Conservation (phyloP, 2,113 vertebrate genomes). For the Accipiter virgatus region DNA sequence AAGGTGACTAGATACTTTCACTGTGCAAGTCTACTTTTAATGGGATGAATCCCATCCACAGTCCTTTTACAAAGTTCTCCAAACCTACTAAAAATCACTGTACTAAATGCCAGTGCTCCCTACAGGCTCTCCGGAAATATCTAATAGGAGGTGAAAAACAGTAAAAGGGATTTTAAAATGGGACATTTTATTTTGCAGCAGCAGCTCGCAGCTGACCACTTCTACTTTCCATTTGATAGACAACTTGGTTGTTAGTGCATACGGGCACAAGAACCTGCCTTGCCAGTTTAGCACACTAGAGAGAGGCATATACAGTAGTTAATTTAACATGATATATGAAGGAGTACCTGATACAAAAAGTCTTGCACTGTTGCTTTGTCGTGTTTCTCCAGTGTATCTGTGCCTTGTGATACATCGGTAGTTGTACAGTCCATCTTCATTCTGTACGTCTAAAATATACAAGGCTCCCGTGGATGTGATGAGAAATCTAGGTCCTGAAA, state of each 20-base stretch:
- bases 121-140: neutral
- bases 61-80: neutral
- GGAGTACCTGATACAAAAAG: slow-evolving; percentile 92
- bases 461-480: slow-evolving; percentile 99
- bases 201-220: neutral
- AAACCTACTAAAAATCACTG: neutral
- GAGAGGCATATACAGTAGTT: neutral
- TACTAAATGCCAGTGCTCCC: neutral
- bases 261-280: fast-evolving
- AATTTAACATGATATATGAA: neutral
- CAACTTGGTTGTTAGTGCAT: neutral
- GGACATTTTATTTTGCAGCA: neutral
- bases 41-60: neutral
- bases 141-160: neutral
- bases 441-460: slow-evolving; percentile 99
- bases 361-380: slow-evolving; percentile 97
- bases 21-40: neutral
- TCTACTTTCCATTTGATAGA: neutral
- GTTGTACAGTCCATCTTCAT: slow-evolving; percentile 97
- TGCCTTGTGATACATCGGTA: slow-evolving; percentile 97
- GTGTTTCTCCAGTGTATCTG: slow-evolving; percentile 95
- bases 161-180: neutral
- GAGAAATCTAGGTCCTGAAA: slow-evolving; percentile 98
- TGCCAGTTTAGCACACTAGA: neutral
- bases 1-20: neutral